Base-by-base conservation (phyloP, 2,113 vertebrate genomes). In the Sphyrna mokarran region DNA sequence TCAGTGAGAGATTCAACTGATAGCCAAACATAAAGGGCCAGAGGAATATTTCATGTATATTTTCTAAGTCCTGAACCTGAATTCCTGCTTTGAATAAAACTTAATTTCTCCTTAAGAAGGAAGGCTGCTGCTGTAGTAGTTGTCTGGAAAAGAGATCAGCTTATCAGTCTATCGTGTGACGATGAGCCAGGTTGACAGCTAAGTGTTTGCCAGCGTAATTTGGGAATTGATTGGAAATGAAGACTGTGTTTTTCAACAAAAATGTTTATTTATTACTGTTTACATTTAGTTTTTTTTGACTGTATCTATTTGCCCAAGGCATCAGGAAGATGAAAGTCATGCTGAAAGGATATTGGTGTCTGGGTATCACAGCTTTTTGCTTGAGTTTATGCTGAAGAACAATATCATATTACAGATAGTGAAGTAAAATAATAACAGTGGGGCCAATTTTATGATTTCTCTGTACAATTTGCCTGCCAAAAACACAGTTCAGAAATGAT, bases 191-290 rank as follows among this genome's bases (percentile, higher is more conserved):
- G 26, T 72, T 95, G 94, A 70, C 68, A 95, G 68, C 68, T 70
- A 72, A 48, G 43, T 54, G 40, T 70, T 94, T 94, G 63, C 66
- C 93, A 94, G 8, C 13, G 90, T 40, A 94, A 94, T 94, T 94
- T 69, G 37, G 61, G 43, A 95, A 70, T 95, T 95, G 68, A 95
- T 72, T 70, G 8, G 68, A 95, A 48, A 95, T 72, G 40, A 54
- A 43, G 69, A 48, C 94, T 33, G 94, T 95, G 23, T 72, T 76
- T 76, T 72, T 95, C 69, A 48, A 94, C 23, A 16, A 72, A 95
- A 72, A 72, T 95, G 69, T 95, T 95, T 95, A 72, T 72, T 95
- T 95, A 29, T 95, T 95, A 72, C 40, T 54, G 94, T 93, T 66
- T 93, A 37, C 89, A 93, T 26, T 72, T 23, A 70, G 68, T 33